Evolutionary conservation across 1,140 invertebrate species (phyloP).

Genomic region (Drosophila arizonae): DNA sequence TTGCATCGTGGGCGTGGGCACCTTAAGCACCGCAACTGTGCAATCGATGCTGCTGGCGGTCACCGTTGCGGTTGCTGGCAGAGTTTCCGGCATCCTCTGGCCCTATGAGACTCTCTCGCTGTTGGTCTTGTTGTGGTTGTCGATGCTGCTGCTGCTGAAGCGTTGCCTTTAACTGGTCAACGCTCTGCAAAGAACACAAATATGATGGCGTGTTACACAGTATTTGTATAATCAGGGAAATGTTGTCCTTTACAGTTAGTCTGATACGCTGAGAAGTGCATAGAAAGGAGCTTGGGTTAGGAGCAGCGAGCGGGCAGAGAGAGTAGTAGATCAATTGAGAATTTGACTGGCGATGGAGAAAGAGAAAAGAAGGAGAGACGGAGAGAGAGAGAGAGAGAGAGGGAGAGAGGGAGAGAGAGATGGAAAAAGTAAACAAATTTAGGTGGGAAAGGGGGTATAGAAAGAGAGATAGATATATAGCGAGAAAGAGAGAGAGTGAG

Average conservation of each 20-base stretch:
- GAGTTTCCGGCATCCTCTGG: slow-evolving; percentile 66
- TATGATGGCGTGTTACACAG: too few relatives aligned
- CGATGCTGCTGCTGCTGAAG: slow-evolving; percentile 18
- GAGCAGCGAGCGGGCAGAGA: too few relatives aligned
- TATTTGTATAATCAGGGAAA: not conserved
- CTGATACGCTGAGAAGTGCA: not conserved
- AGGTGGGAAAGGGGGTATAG: too few relatives aligned
- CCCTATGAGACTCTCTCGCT: not conserved
- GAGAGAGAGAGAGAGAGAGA: too few relatives aligned
- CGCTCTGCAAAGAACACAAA: slow-evolving; percentile 20
- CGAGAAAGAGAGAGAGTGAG: too few relatives aligned
- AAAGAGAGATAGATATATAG: not conserved
- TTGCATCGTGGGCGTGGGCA: slow-evolving; percentile 68
- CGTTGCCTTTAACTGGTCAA: slow-evolving; percentile 4
- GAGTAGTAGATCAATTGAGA: too few relatives aligned
- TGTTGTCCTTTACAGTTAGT: not conserved
- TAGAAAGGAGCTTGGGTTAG: not conserved
- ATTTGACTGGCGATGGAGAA: too few relatives aligned
- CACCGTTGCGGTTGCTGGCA: slow-evolving; percentile 70
- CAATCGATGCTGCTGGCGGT: slow-evolving; percentile 69
- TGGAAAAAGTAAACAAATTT: too few relatives aligned
- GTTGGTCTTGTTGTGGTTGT: not conserved
- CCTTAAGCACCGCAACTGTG: slow-evolving; percentile 72
- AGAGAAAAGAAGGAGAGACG: too few relatives aligned
- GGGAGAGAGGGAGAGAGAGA: too few relatives aligned